phyloP scores from a whole-genome alignment of 2,888 invertebrate species.

The Alentia gelatinosa region DNA sequence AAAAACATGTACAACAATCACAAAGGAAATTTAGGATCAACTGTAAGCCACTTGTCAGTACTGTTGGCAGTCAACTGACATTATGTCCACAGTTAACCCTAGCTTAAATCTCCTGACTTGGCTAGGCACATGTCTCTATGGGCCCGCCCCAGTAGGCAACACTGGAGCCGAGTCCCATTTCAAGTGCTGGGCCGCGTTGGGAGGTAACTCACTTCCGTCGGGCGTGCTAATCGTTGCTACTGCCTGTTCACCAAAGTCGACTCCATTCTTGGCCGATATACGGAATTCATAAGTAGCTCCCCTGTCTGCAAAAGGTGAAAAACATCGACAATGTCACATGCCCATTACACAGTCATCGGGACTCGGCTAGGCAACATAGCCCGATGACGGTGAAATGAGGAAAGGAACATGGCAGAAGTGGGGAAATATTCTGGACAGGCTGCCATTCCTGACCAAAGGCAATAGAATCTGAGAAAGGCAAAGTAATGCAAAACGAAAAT shows the following conservation, averaged over 20 bases:
- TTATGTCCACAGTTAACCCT: conserved; percentile 42
- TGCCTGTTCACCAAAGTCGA: conserved; percentile 96
- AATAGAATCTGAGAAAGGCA: no score
- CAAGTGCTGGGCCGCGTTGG: conserved; percentile 49
- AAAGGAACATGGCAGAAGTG: neutral
- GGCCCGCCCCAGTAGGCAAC: conserved; percentile 38
- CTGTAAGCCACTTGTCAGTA: conserved; percentile 29
- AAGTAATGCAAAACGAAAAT: no score
- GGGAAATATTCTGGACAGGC: neutral
- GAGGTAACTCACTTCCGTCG: conserved; percentile 87
- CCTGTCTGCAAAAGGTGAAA: conserved; percentile 61
- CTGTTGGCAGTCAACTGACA: neutral
- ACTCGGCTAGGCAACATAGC: neutral
- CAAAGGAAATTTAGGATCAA: conserved; percentile 14
- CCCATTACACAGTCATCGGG: neutral
- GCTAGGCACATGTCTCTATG: conserved; percentile 47
- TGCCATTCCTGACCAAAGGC: neutral
- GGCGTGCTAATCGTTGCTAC: conserved; percentile 95
- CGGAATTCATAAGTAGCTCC: conserved; percentile 93
- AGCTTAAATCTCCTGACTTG: conserved; percentile 24
- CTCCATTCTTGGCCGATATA: conserved; percentile 96
- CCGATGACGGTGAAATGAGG: neutral
- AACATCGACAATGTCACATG: conserved; percentile 18
- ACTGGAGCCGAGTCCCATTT: conserved; percentile 31
- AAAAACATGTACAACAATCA: conserved; percentile 24